Percentiles rank a stretch among this genome's conserved stretches.
Conservation (phyloP, 1,140 invertebrate genomes). For the Leptinotarsa lineolata region DNA sequence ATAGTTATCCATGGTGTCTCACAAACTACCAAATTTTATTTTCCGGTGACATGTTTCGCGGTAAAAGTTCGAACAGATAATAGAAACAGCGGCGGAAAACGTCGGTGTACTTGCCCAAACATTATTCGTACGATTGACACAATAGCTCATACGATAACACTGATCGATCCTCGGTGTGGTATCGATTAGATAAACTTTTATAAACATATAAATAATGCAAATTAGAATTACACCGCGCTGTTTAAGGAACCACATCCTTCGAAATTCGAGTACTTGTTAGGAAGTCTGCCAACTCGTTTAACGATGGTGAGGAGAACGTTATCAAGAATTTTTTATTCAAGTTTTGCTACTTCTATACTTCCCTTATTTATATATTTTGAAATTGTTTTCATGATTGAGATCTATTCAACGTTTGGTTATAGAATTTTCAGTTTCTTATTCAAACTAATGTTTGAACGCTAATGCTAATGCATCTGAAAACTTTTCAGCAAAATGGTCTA, state of each 20-base stretch:
- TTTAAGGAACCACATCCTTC: conserved; percentile 5
- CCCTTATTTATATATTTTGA: too few species aligned
- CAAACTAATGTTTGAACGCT: too few species aligned
- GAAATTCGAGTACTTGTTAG: not conserved
- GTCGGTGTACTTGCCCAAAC: conserved; percentile 7
- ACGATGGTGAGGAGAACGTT: conserved; percentile 1
- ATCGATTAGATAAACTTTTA: conserved; percentile 31
- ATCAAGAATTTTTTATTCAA: conserved; percentile 14
- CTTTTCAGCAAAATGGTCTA: too few species aligned
- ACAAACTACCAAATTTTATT: conserved; percentile 9
- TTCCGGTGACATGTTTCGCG: conserved; percentile 6
- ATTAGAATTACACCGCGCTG: conserved; percentile 14
- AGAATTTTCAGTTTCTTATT: too few species aligned
- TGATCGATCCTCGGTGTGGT: conserved; percentile 16
- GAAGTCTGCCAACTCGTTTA: not conserved
- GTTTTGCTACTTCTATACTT: too few species aligned
- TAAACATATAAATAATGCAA: conserved; percentile 24
- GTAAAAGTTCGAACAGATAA: conserved; percentile 16
- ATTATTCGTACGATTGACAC: conserved; percentile 22
- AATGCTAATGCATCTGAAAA: too few species aligned
- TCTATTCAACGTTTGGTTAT: too few species aligned
- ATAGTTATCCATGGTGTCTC: conserved; percentile 36
- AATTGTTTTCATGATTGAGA: too few species aligned
- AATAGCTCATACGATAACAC: conserved; percentile 13
- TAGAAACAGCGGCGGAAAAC: conserved; percentile 6